Percentiles rank a stretch among this genome's conserved stretches.
Conservation (phyloP, 2,888 invertebrate species). For the Osedax frankpressi region DNA sequence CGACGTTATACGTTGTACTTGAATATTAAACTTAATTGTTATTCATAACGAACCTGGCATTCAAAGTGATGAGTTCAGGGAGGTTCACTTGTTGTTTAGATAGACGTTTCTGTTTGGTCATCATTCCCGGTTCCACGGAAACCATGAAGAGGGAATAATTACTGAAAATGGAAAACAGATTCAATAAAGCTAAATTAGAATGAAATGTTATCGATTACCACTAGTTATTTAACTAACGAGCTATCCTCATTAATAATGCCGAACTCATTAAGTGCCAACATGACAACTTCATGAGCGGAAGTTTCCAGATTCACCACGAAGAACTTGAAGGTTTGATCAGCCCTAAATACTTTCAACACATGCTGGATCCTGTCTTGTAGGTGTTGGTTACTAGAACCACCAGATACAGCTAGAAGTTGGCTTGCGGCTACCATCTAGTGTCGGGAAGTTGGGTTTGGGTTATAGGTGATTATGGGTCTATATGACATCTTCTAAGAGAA, state of each 20-base stretch:
- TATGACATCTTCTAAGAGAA: too few relatives aligned
- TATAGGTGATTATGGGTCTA: too few relatives aligned
- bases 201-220: background rate
- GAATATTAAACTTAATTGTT: background rate
- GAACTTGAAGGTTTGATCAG: constrained; percentile 95
- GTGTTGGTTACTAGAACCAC: background rate
- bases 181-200: too few relatives aligned
- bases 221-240: background rate
- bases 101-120: constrained; percentile 84
- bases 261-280: constrained; percentile 89
- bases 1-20: background rate
- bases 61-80: constrained; percentile 77
- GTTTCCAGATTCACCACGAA: constrained; percentile 71
- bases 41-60: constrained; percentile 47
- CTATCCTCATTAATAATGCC: constrained; percentile 55
- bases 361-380: constrained; percentile 62
- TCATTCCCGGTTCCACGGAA: constrained; percentile 75
- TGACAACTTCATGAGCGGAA: constrained; percentile 67
- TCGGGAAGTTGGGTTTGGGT: too few relatives aligned
- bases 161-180: constrained; percentile 42
- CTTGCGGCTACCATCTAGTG: background rate
- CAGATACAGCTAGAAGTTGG: background rate
- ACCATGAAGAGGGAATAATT: constrained; percentile 90
- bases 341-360: constrained; percentile 77
- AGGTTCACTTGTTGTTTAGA: constrained; percentile 88